Evolutionary conservation across 1,140 invertebrate genomes (phyloP).

Genomic region (Drosophila ironensis): DNA sequence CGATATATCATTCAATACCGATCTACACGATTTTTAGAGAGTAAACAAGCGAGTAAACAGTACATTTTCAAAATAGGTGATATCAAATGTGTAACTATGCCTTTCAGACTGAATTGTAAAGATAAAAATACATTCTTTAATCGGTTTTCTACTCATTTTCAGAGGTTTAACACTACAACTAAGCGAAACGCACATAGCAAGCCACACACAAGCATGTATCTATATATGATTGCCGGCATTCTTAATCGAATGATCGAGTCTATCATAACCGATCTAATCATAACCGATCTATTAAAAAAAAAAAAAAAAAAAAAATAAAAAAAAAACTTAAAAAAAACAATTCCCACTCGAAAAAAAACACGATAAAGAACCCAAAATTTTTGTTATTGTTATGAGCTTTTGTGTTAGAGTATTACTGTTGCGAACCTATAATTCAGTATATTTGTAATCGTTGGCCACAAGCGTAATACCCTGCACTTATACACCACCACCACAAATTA

Average conservation of each 20-base stretch:
- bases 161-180: slow-evolving; percentile 61
- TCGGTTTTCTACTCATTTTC: slow-evolving; percentile 71
- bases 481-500: slow-evolving; percentile 13
- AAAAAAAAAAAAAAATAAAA: too few relatives aligned
- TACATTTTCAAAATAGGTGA: slow-evolving; percentile 79
- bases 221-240: slow-evolving; percentile 36
- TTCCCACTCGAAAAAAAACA: slow-evolving; percentile 11
- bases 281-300: too few relatives aligned
- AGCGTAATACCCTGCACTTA: slow-evolving; percentile 16
- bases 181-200: slow-evolving; percentile 65
- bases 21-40: slow-evolving; percentile 58
- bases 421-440: slow-evolving; percentile 42
- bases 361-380: slow-evolving; percentile 45
- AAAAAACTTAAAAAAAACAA: too few relatives aligned
- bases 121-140: slow-evolving; percentile 74
- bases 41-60: slow-evolving; percentile 48
- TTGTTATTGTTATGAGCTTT: slow-evolving; percentile 47
- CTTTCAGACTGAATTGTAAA: slow-evolving; percentile 80
- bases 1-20: slow-evolving; percentile 65
- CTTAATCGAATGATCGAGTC: slow-evolving; percentile 1
- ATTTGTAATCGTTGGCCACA: slow-evolving; percentile 31
- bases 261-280: slow-evolving; percentile 36
- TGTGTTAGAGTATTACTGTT: slow-evolving; percentile 49
- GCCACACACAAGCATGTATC: slow-evolving; percentile 40
- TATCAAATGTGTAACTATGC: slow-evolving; percentile 78